phyloP scores from a whole-genome alignment of 2,888 invertebrate species.

The Archips xylosteana region DNA sequence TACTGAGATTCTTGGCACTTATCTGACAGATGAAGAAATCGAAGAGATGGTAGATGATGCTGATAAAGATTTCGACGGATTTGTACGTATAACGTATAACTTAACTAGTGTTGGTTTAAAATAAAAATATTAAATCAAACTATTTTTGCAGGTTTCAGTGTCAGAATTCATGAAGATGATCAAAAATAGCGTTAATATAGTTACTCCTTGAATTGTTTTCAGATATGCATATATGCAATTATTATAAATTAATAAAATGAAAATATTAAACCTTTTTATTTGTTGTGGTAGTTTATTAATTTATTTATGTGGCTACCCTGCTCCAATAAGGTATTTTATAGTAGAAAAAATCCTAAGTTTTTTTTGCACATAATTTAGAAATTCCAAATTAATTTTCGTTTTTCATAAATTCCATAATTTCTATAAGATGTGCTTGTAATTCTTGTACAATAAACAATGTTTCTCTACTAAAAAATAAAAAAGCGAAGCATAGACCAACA shows the following conservation, averaged over 20 bases:
- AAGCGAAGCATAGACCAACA: not conserved
- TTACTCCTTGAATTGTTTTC: slow-evolving; percentile 62
- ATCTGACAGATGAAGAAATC: slow-evolving; percentile 78
- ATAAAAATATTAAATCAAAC: too few relatives aligned
- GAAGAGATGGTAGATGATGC: slow-evolving; percentile 82
- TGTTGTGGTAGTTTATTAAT: slow-evolving; percentile 7
- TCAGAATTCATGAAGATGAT: slow-evolving; percentile 80
- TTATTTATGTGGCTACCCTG: slow-evolving; percentile 12
- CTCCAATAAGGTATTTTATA: slow-evolving; percentile 2
- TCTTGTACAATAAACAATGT: not conserved
- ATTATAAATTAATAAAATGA: not conserved
- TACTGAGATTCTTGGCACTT: slow-evolving; percentile 63
- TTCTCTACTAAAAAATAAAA: not conserved
- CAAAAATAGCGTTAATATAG: slow-evolving; percentile 70
- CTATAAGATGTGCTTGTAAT: too few relatives aligned
- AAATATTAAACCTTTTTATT: not conserved
- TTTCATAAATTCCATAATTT: too few relatives aligned
- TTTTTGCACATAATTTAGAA: not conserved
- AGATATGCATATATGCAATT: not conserved
- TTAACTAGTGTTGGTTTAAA: too few relatives aligned
- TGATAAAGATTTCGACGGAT: slow-evolving; percentile 75
- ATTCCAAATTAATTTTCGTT: too few relatives aligned
- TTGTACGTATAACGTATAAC: slow-evolving; percentile 57
- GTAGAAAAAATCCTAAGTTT: not conserved
- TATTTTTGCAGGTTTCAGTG: slow-evolving; percentile 66